A percentile compares a stretch with the other conserved stretches of the same genome.
These are phyloP conservation scores for Aproaerema taeniolella DNA, from an alignment of 2,888 invertebrate species.

Conservation along the genomic window DNA sequence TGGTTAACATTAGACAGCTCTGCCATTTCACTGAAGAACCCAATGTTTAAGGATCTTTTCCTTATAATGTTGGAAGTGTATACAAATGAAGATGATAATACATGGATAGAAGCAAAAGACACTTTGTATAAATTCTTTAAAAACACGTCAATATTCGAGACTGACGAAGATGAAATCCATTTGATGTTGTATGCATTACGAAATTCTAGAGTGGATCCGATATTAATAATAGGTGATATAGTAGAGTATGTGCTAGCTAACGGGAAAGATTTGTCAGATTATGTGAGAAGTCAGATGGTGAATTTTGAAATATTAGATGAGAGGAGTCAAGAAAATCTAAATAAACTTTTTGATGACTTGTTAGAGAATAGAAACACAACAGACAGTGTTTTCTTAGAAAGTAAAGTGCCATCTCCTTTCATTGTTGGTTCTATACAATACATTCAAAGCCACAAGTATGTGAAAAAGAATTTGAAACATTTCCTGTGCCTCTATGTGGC, in stretches of 20 bases:
- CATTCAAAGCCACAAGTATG: constrained; percentile 45
- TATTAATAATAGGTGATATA: constrained; percentile 50
- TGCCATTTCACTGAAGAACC: constrained; percentile 67
- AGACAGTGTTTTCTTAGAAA: constrained; percentile 52
- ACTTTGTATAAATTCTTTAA: constrained; percentile 77
- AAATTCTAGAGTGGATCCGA: constrained; percentile 46
- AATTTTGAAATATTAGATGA: constrained; percentile 56
- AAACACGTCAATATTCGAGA: constrained; percentile 81
- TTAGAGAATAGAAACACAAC: constrained; percentile 50
- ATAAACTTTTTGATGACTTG: constrained; percentile 56
- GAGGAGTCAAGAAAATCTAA: constrained; percentile 41
- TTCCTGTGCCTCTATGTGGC: constrained; percentile 60
- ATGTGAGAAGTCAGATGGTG: constrained; percentile 49
- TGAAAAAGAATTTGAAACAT: constrained; percentile 51
- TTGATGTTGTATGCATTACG: constrained; percentile 79
- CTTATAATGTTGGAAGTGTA: constrained; percentile 77
- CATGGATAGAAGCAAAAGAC: constrained; percentile 71
- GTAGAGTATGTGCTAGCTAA: constrained; percentile 55
- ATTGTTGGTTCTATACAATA: constrained; percentile 62
- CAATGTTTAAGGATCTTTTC: constrained; percentile 74
- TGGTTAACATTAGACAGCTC: constrained; percentile 67
- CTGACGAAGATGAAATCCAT: constrained; percentile 80
- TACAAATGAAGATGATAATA: constrained; percentile 44
- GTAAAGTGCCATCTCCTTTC: constrained; percentile 58
- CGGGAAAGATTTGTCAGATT: constrained; percentile 43